Evolutionary conservation across 1,140 invertebrate genomes (phyloP).

Genomic region (Tetramorium simillimum): DNA sequence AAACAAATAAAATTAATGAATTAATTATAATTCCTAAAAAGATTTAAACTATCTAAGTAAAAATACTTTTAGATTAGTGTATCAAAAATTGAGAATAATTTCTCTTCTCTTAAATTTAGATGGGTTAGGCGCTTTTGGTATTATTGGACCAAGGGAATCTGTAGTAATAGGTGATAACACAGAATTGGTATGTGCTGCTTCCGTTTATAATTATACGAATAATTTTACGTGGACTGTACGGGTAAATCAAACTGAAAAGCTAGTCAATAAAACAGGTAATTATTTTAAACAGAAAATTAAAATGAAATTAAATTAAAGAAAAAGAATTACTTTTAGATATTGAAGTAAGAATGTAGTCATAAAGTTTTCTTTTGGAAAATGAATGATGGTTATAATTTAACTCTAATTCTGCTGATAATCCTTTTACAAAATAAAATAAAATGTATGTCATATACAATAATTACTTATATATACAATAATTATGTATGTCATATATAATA

Average conservation of each 20-base stretch:
- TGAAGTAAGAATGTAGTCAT: too few relatives aligned
- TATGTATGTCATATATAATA: too few relatives aligned
- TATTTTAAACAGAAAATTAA: not conserved
- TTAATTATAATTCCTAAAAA: not conserved
- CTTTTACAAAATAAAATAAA: too few relatives aligned
- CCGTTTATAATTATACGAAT: conserved; percentile 85
- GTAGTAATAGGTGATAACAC: conserved; percentile 86
- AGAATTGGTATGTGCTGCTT: conserved; percentile 85
- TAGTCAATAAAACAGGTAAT: conserved; percentile 63
- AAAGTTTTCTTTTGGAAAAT: too few relatives aligned
- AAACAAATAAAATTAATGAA: not conserved
- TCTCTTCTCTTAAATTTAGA: conserved; percentile 71
- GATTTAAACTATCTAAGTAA: not conserved
- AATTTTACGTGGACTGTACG: conserved; percentile 81
- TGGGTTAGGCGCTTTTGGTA: conserved; percentile 81
- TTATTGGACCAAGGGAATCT: conserved; percentile 77
- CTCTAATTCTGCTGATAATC: too few relatives aligned
- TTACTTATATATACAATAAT: too few relatives aligned
- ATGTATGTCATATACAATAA: too few relatives aligned
- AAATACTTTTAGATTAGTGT: not conserved
- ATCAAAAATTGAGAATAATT: not conserved
- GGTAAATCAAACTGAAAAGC: conserved; percentile 33
- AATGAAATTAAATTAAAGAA: too few relatives aligned
- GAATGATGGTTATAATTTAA: too few relatives aligned
- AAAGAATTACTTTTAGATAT: too few relatives aligned